Conservation (phyloP, 2,113 vertebrate genomes). For the Tyto alba region DNA sequence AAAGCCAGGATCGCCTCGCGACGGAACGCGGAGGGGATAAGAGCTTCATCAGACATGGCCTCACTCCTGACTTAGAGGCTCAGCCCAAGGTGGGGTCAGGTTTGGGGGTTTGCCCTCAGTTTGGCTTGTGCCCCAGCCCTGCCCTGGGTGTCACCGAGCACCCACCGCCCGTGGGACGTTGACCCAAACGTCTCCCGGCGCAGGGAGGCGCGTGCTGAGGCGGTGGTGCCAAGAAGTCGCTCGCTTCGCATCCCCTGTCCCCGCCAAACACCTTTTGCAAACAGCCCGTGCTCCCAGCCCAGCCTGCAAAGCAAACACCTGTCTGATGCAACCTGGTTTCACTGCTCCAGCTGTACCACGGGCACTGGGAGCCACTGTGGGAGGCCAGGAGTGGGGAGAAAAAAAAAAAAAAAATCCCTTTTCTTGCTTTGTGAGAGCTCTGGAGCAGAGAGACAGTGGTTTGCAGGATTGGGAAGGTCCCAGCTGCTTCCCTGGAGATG, state of each 20-base stretch:
- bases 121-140: neutral
- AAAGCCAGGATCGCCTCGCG: neutral
- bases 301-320: conserved; percentile 58
- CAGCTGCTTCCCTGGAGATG: neutral
- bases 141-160: neutral
- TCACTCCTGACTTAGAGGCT: neutral
- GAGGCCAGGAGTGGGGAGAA: neutral
- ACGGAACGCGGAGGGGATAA: rapidly evolving
- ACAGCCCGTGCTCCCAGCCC: conserved; percentile 3
- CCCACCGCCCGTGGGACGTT: rapidly evolving
- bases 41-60: neutral
- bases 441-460: neutral
- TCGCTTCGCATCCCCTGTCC: neutral
- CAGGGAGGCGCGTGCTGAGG: neutral
- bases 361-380: neutral
- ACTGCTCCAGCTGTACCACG: neutral
- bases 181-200: neutral
- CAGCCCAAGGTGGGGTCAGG: neutral
- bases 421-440: neutral
- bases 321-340: neutral
- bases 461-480: neutral
- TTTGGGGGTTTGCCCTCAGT: neutral
- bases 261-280: neutral
- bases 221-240: neutral
- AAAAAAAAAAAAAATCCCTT: too few species aligned